Evolutionary conservation across 2,797 vertebrate species (phyloP).

Genomic region (Mus minutoides): DNA sequence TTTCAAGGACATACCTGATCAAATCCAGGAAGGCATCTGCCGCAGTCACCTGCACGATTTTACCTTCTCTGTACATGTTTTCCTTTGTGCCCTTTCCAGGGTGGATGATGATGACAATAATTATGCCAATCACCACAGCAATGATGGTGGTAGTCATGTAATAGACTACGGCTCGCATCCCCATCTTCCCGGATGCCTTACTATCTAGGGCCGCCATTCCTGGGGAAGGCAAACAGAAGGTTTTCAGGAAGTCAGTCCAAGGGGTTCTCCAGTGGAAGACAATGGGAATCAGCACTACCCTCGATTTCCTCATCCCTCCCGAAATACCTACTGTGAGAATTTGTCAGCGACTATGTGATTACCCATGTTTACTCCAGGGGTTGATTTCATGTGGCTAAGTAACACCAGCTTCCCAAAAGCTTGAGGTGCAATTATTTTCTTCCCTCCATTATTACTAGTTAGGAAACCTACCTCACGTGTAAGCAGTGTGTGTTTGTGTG

Average conservation of each 20-base stretch:
- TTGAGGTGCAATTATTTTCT: constrained; percentile 20
- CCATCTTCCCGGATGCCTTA: constrained; percentile 98
- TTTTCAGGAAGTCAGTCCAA: constrained; percentile 66
- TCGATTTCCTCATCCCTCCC: neutral
- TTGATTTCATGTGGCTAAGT: neutral
- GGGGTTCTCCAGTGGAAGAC: constrained; percentile 21
- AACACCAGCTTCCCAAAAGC: neutral
- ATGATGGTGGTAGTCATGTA: constrained; percentile 98
- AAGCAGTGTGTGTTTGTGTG: neutral
- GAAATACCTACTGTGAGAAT: neutral
- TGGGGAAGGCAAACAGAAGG: constrained; percentile 85
- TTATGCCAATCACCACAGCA: constrained; percentile 96
- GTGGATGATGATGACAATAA: constrained; percentile 98
- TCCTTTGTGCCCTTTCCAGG: constrained; percentile 97
- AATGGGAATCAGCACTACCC: neutral
- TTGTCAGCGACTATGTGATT: neutral
- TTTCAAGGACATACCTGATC: constrained; percentile 92
- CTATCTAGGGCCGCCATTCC: constrained; percentile 98
- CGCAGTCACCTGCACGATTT: constrained; percentile 94
- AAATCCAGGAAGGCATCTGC: constrained; percentile 98
- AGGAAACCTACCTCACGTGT: neutral
- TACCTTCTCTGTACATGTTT: constrained; percentile 96
- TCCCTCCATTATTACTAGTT: neutral
- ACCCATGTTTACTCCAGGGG: neutral
- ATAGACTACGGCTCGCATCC: constrained; percentile 96